These are phyloP conservation scores for Poecilia wingei DNA, from an alignment of 2,797 vertebrate genomes.

Conservation along the genomic window DNA sequence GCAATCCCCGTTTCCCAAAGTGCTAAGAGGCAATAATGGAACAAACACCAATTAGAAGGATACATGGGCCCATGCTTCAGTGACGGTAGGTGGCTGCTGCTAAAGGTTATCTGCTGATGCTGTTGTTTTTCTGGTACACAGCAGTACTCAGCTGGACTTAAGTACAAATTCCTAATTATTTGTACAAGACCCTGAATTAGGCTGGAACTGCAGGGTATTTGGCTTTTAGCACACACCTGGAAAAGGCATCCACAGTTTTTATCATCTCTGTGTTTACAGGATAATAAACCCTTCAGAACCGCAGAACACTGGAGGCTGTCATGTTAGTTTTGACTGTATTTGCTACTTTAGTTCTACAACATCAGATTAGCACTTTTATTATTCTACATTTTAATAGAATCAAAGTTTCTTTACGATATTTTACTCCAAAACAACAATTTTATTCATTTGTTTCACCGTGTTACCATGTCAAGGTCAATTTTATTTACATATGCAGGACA, in stretches of 20 bases:
- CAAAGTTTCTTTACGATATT: too few species aligned
- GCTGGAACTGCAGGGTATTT: not conserved
- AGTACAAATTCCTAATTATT: not conserved
- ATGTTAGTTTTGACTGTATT: too few species aligned
- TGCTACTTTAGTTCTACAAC: too few species aligned
- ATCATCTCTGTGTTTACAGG: not conserved
- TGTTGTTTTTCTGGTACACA: not conserved
- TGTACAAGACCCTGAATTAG: not conserved
- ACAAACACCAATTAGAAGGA: not conserved
- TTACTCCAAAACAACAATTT: too few species aligned
- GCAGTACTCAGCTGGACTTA: not conserved
- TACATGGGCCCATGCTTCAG: not conserved
- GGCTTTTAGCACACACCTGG: not conserved
- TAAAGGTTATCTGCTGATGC: not conserved
- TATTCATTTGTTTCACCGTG: too few species aligned
- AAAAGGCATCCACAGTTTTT: not conserved
- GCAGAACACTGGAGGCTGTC: too few species aligned
- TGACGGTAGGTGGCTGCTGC: not conserved
- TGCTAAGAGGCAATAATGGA: constrained; percentile 3
- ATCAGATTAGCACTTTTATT: too few species aligned
- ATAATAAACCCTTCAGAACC: too few species aligned
- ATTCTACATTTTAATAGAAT: too few species aligned
- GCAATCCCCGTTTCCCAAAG: not conserved
- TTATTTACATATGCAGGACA: too few species aligned
- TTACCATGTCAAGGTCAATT: too few species aligned